Evolutionary conservation across 1,140 invertebrate genomes (phyloP).

Genomic region (Zaprionus lachaisei): DNA sequence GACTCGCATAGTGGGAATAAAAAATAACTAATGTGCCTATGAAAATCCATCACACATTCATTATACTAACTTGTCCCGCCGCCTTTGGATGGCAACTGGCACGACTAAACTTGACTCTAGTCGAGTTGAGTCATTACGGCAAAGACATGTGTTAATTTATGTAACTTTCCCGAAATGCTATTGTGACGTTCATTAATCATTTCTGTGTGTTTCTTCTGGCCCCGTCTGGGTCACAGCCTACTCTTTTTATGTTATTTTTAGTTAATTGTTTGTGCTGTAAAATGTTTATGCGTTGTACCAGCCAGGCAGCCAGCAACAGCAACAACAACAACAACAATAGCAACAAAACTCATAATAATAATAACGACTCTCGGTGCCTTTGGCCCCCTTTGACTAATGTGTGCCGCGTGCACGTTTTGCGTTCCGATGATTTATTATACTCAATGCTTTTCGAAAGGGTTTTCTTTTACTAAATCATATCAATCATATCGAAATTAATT

Average conservation of each 20-base stretch:
- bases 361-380: conserved; percentile 53
- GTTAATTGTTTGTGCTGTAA: conserved; percentile 81
- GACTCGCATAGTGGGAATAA: neutral
- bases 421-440: conserved; percentile 72
- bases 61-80: conserved; percentile 62
- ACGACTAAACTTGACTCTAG: conserved; percentile 14
- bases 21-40: neutral
- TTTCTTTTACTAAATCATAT: conserved; percentile 63
- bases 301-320: conserved; percentile 38
- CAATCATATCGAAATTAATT: conserved; percentile 78
- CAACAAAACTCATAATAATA: conserved; percentile 32
- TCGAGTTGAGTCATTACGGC: conserved; percentile 64
- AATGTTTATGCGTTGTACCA: conserved; percentile 75
- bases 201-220: conserved; percentile 44
- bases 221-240: conserved; percentile 54
- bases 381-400: conserved; percentile 80
- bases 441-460: conserved; percentile 57
- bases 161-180: conserved; percentile 77
- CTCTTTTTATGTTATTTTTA: conserved; percentile 78
- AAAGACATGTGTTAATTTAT: conserved; percentile 83
- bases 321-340: conserved; percentile 38
- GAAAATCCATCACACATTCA: conserved; percentile 47
- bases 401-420: conserved; percentile 69
- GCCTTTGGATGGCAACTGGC: conserved; percentile 28
- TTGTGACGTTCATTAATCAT: conserved; percentile 77